phyloP scores from a whole-genome alignment of 2,888 invertebrate genomes.

The Drosophila anomalata region DNA sequence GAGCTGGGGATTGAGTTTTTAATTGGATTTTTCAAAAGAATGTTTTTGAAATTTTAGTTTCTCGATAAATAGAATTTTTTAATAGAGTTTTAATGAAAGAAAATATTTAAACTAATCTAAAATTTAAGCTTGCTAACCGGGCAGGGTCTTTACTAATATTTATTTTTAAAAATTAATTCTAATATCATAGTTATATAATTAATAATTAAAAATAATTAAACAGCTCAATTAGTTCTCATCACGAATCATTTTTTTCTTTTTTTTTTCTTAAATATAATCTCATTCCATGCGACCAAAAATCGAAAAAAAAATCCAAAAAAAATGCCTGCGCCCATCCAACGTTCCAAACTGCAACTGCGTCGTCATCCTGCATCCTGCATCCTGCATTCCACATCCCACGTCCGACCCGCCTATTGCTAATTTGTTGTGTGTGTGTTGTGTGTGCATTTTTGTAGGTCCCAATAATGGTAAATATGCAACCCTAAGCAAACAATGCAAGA shows the following conservation, averaged over 20 bases:
- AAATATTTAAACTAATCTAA: too few relatives aligned
- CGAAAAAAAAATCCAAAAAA: neutral
- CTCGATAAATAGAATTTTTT: too few relatives aligned
- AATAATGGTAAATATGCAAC: slow-evolving; percentile 96
- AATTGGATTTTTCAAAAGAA: neutral
- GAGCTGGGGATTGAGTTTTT: slow-evolving; percentile 6
- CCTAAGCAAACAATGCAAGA: slow-evolving; percentile 98
- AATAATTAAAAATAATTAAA: neutral
- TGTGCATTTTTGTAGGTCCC: slow-evolving; percentile 85
- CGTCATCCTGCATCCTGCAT: slow-evolving; percentile 36
- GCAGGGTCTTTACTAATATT: too few relatives aligned
- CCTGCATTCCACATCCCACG: slow-evolving; percentile 57
- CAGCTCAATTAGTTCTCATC: slow-evolving; percentile 34
- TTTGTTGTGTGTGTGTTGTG: slow-evolving; percentile 68
- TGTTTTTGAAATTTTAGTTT: neutral
- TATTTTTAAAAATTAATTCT: too few relatives aligned
- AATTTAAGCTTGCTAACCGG: too few relatives aligned
- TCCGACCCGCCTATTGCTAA: slow-evolving; percentile 69
- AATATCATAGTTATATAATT: neutral
- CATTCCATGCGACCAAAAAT: slow-evolving; percentile 46
- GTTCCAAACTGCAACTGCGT: slow-evolving; percentile 23
- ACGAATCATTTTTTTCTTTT: slow-evolving; percentile 16
- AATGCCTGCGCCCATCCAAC: slow-evolving; percentile 30
- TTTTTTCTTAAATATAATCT: slow-evolving; percentile 33
- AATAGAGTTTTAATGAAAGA: too few relatives aligned